These are phyloP conservation scores for Zaprionus capensis DNA, from an alignment of 1,140 invertebrate species.

Conservation along the genomic window DNA sequence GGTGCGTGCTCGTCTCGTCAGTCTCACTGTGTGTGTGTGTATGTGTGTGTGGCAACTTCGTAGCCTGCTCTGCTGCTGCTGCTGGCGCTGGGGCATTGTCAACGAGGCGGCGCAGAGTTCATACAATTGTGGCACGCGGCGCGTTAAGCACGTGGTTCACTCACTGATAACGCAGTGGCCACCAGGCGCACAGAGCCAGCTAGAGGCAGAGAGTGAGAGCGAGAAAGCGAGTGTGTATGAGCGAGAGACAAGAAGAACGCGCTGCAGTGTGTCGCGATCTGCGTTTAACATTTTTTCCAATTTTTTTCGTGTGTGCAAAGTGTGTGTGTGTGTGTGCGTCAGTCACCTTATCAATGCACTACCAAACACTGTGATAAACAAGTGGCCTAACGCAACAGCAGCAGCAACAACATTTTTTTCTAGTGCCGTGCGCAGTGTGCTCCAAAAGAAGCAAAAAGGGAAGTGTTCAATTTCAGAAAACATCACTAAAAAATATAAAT, in stretches of 20 bases:
- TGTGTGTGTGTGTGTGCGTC: conserved; percentile 10
- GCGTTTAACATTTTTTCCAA: conserved; percentile 16
- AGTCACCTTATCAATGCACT: conserved; percentile 38
- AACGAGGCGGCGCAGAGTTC: conserved; percentile 74
- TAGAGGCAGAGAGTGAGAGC: neutral
- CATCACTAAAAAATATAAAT: neutral
- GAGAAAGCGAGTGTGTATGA: neutral
- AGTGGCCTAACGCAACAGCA: conserved; percentile 35
- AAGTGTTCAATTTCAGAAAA: neutral
- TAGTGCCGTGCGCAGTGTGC: conserved; percentile 21
- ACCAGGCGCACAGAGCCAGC: conserved; percentile 4
- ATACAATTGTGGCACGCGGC: conserved; percentile 81
- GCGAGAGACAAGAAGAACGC: neutral
- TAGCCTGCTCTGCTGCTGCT: conserved; percentile 44
- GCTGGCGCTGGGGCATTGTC: conserved; percentile 71
- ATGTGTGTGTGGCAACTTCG: conserved; percentile 58
- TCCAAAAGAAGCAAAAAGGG: neutral
- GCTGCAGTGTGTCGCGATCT: conserved; percentile 12
- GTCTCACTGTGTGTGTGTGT: conserved; percentile 19
- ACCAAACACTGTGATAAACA: conserved; percentile 49
- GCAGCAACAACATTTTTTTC: conserved; percentile 3
- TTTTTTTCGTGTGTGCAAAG: conserved; percentile 18
- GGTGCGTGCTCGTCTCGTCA: conserved; percentile 35
- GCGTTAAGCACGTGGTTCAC: conserved; percentile 78
- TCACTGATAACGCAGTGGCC: conserved; percentile 62